Base-by-base conservation (phyloP, 2,113 vertebrate genomes). In the Thermophis baileyi region DNA sequence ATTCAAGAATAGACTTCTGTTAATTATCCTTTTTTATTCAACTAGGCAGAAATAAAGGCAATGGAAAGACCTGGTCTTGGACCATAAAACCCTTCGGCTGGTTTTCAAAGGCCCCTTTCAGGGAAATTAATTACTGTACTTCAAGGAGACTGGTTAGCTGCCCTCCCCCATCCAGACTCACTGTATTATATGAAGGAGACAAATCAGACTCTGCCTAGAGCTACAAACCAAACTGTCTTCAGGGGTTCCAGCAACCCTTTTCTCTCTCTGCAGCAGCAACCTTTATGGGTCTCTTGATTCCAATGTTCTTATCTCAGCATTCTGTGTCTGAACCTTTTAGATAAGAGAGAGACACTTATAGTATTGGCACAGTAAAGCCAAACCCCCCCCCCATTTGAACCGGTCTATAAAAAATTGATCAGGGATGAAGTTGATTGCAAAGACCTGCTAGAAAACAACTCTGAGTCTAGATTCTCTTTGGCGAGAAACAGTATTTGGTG, bases 231-330 rank as follows among this genome's bases (percentile, higher is more conserved):
- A 53, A 53, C 18, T 53, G n/a, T 5, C 51, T 30, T 20, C 46
- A 11, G 44, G 46, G 27, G 30, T 9, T 49, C 46, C 47, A 20
- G 30, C 16, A 12, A 35, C 88, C 11, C 86, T 87, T 87, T 87
- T 87, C 85, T 93, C 11, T 74, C 91, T 91, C 12, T 12, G 88
- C 94, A 57, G 88, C 88, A 92, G 94, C 51, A 95, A 93, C 90
- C 94, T 93, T 95, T 93, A 95, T 94, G 94, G 95, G 88, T 94
- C 96, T 96, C 95, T 92, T 87, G 92, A 92, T 96, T 91, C 92
- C 92, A 90, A 96, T 93, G 94, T 94, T 96, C 95, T 94, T 95
- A 94, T 94, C 95, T 95, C 96, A 94, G 95, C 93, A 93, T 88
- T 88, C 91, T 92, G 14, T 6, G 18, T 93, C 91, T 93, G 94